Conservation (phyloP, 92 coral and sea anemone genomes). For the Porites cylindrica region DNA sequence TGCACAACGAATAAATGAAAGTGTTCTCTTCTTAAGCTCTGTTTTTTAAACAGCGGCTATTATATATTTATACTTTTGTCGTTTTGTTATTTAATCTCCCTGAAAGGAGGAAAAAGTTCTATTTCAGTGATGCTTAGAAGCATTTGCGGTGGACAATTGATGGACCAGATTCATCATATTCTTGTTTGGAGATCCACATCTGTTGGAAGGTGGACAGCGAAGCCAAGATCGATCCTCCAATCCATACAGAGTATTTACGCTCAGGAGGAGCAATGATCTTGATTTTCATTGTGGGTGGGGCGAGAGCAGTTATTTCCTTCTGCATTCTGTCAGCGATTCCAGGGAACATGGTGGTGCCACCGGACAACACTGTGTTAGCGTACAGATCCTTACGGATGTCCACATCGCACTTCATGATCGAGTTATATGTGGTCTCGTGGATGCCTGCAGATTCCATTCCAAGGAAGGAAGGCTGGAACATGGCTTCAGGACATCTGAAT, state of each 20-base stretch:
- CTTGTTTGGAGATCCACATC: slow-evolving; percentile 71
- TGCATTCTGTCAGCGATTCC: slow-evolving; percentile 69
- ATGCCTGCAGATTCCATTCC: slow-evolving; percentile 95
- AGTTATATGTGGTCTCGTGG: slow-evolving; percentile 96
- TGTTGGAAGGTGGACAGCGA: slow-evolving; percentile 75
- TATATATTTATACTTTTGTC: no score
- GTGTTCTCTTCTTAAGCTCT: no score
- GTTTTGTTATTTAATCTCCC: no score
- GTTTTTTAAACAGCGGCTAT: no score
- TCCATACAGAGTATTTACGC: slow-evolving; percentile 70
- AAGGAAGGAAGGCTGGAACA: slow-evolving; percentile 91
- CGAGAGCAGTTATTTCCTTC: slow-evolving; percentile 62
- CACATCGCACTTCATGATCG: slow-evolving; percentile 60
- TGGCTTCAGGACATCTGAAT: slow-evolving; percentile 93
- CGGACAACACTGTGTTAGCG: slow-evolving; percentile 92
- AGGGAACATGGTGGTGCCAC: slow-evolving; percentile 88
- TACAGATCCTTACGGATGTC: slow-evolving; percentile 64
- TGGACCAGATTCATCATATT: slow-evolving; percentile 66
- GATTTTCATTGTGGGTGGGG: slow-evolving; percentile 71
- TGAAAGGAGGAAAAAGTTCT: no score
- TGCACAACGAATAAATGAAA: no score
- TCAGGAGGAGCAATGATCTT: slow-evolving; percentile 69
- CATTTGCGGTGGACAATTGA: slow-evolving; percentile 26
- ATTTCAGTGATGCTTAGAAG: neutral
- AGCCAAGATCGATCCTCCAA: slow-evolving; percentile 71